These are phyloP conservation scores for Muraenolepis orangiensis DNA, from an alignment of 2,797 vertebrate genomes.

Conservation along the genomic window DNA sequence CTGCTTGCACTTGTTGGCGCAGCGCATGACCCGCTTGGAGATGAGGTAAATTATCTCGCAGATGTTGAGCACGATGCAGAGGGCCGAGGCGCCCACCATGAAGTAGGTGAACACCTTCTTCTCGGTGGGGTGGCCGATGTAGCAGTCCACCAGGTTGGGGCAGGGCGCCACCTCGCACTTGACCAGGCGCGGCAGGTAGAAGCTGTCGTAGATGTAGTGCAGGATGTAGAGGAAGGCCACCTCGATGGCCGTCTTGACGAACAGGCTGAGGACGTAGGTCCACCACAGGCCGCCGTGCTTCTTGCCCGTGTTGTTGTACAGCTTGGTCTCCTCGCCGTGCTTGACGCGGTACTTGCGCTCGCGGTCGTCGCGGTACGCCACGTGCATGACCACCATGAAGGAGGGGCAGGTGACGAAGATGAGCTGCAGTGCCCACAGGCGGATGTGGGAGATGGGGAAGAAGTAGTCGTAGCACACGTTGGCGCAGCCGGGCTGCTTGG, in stretches of 20 bases:
- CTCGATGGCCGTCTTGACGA: conserved; percentile 88
- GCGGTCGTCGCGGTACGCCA: conserved; percentile 89
- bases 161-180: conserved; percentile 84
- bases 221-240: conserved; percentile 90
- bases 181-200: conserved; percentile 86
- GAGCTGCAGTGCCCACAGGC: conserved; percentile 97
- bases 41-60: conserved; percentile 95
- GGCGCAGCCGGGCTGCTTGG: conserved; percentile 89
- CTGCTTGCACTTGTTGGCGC: conserved; percentile 47
- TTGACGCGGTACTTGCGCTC: conserved; percentile 83
- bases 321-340: conserved; percentile 72
- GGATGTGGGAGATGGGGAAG: conserved; percentile 97
- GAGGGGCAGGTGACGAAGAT: conserved; percentile 97
- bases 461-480: conserved; percentile 91
- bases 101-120: conserved; percentile 98
- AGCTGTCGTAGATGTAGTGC: conserved; percentile 89
- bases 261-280: conserved; percentile 94
- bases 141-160: conserved; percentile 94
- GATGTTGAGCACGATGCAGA: conserved; percentile 92
- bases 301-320: conserved; percentile 86
- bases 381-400: conserved; percentile 94
- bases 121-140: conserved; percentile 93
- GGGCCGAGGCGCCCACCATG: conserved; percentile 92
- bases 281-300: conserved; percentile 97
- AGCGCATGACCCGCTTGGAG: conserved; percentile 71